These are phyloP conservation scores for Argopecten irradians DNA, from an alignment of 1,140 invertebrate genomes.

Conservation along the genomic window DNA sequence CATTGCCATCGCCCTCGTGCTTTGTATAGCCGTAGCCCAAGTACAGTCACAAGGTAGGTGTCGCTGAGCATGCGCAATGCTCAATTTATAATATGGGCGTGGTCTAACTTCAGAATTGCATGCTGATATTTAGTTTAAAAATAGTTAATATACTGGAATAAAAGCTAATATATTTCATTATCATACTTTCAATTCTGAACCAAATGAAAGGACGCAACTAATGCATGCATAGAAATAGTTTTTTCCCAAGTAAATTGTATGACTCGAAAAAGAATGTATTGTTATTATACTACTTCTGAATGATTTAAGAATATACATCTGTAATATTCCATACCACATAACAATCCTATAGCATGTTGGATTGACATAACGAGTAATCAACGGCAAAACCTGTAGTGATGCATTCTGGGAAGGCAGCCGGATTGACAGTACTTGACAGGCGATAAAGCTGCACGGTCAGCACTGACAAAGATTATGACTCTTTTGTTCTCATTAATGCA, in stretches of 20 bases:
- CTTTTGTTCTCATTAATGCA: background rate
- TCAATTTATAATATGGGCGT: background rate
- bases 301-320: background rate
- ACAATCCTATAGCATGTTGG: background rate
- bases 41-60: constrained; percentile 14
- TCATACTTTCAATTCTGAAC: background rate
- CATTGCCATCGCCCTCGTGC: constrained; percentile 12
- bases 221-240: background rate
- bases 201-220: background rate
- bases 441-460: background rate
- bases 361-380: too few relatives aligned
- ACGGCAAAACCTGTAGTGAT: too few relatives aligned
- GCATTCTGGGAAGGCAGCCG: background rate
- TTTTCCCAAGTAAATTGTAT: background rate
- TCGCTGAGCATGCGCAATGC: constrained; percentile 1
- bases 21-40: background rate
- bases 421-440: constrained; percentile 8
- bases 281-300: background rate
- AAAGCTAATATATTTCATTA: background rate
- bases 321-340: background rate
- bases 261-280: background rate
- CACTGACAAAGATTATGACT: background rate
- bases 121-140: background rate
- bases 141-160: background rate
- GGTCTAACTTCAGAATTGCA: background rate